Conservation (phyloP, 2,888 invertebrate genomes). For the Peribatodes rhomboidaria region DNA sequence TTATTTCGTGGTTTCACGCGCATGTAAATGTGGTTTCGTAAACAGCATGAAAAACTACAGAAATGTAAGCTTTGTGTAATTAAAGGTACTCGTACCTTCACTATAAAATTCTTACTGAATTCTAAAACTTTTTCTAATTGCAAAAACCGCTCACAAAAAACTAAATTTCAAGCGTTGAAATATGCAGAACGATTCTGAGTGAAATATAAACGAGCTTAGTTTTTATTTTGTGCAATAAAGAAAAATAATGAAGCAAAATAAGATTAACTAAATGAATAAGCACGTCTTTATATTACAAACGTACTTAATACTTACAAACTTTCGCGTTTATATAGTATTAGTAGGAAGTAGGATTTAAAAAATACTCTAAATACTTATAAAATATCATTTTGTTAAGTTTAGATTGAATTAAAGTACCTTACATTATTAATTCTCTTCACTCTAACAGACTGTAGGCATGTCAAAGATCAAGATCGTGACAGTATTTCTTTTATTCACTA, state of each 20-base stretch:
- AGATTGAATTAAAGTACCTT: too few species aligned
- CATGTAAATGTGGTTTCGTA: slow-evolving; percentile 26
- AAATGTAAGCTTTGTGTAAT: slow-evolving; percentile 2
- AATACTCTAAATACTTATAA: too few species aligned
- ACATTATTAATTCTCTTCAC: too few species aligned
- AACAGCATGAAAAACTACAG: slow-evolving; percentile 13
- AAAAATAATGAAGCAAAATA: background rate
- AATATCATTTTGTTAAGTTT: too few species aligned
- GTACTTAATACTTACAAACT: too few species aligned
- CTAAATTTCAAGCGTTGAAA: slow-evolving; percentile 4
- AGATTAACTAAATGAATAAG: slow-evolving; percentile 1
- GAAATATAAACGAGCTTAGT: slow-evolving; percentile 16
- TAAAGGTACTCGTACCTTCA: background rate
- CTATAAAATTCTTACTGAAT: slow-evolving; percentile 1
- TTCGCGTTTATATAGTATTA: too few species aligned
- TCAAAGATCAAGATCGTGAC: too few species aligned
- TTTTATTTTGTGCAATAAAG: slow-evolving; percentile 4
- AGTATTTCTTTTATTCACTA: too few species aligned
- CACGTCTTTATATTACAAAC: too few species aligned
- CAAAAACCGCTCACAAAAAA: background rate
- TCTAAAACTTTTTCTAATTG: slow-evolving; percentile 4
- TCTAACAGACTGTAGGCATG: too few species aligned
- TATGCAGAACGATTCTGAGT: slow-evolving; percentile 8
- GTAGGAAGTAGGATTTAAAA: too few species aligned
- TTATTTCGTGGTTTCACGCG: slow-evolving; percentile 45